Base-by-base conservation (phyloP, 2,888 invertebrate genomes). In the Calameuta pallipes region DNA sequence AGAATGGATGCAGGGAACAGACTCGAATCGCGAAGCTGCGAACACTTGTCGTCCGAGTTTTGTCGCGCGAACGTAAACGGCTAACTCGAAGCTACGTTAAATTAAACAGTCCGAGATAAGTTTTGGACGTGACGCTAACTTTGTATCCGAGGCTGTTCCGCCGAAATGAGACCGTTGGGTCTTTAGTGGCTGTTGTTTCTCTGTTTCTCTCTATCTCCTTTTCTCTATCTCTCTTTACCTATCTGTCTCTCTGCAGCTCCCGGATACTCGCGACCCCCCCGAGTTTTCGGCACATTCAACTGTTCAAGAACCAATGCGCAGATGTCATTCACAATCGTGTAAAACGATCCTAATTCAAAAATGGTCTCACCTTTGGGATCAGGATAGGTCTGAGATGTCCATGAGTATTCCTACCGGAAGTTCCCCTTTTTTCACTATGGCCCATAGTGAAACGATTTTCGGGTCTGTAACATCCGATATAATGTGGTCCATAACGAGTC, bases 41-140 rank as follows among this genome's bases (percentile, higher is more conserved):
- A 83, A 82, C 82, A 82, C 82, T 83, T 82, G 84, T 85, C 83
- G 83, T 81, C 79, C 81, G 85, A 85, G 83, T 84, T 85, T 82
- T 82, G 83, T 84, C 81, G 85, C 83, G 82, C 79, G 81, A 81
- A 82, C 81, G 86, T 88, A 86, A 88, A 87, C 85, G 87, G 85
- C 86, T 88, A 89, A 89, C 88, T 86, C 85, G 86, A 86, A 88
- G 89, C 84, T 84, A 85, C 84, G 88, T 89, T 88, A 88, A 88
- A 89, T 89, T 89, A 89, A 89, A 86, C 88, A 87, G 85, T 85
- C 84, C 87, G 82, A 83, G 88, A 89, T 89, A 89, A 89, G 87
- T 87, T 89, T 56, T 83, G 85, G 86, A 87, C 85, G 87, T 86
- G 87, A 86, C 86, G 85, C 85, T 86, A 88, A 88, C 86, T 86